phyloP scores from a whole-genome alignment of 2,888 invertebrate species.

The Pocota personata region DNA sequence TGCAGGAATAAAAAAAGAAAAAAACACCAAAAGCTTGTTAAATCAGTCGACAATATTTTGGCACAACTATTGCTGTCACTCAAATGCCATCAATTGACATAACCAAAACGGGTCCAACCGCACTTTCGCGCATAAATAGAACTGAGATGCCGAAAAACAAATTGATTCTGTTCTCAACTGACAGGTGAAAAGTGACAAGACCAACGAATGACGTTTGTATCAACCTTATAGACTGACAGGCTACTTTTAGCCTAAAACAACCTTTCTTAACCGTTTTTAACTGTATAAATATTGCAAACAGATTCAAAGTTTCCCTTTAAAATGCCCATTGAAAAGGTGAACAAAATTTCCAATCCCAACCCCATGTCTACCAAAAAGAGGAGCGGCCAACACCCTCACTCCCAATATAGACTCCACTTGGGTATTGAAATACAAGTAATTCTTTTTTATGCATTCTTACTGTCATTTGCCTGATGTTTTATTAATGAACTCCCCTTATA shows the following conservation, averaged over 20 bases:
- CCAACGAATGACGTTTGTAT: neutral
- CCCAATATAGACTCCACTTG: neutral
- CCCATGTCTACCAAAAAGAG: neutral
- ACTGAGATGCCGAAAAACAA: neutral
- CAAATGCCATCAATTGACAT: constrained; percentile 40
- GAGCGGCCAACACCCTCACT: neutral
- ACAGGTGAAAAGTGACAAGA: constrained; percentile 24
- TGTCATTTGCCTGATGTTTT: constrained; percentile 28
- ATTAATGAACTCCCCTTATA: constrained; percentile 27
- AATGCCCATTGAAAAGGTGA: neutral
- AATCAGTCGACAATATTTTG: constrained; percentile 57
- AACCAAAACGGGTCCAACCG: neutral
- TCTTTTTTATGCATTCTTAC: constrained; percentile 8
- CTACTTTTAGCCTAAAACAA: neutral
- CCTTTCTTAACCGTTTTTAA: neutral
- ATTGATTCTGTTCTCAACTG: constrained; percentile 12
- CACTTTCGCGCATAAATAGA: constrained; percentile 22
- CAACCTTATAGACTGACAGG: neutral
- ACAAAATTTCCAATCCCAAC: neutral
- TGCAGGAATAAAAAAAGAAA: constrained; percentile 3
- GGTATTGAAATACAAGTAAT: neutral
- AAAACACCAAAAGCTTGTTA: constrained; percentile 40
- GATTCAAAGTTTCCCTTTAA: neutral
- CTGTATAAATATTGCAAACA: no score
- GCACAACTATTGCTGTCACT: constrained; percentile 53